phyloP scores from a whole-genome alignment of 2,113 vertebrate species.

The Planiliza haematocheilus region DNA sequence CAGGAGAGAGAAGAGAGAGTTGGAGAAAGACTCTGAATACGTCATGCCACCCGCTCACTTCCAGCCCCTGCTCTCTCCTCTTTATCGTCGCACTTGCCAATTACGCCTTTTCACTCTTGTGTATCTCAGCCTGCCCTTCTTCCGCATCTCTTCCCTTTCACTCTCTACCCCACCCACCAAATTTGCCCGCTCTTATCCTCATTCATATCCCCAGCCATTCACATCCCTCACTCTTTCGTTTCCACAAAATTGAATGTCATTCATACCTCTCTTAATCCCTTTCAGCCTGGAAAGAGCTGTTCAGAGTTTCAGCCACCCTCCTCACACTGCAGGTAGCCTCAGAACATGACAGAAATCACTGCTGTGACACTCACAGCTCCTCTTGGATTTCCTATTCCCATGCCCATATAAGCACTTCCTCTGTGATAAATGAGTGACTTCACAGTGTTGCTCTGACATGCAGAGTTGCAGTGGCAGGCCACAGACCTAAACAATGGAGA shows the following conservation, averaged over 20 bases:
- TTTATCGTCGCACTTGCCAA: constrained; percentile 64
- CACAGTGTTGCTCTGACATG: constrained; percentile 23
- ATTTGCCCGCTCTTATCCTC: constrained; percentile 51
- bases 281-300: constrained; percentile 40
- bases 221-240: constrained; percentile 38
- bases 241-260: constrained; percentile 63
- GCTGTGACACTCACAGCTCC: constrained; percentile 24
- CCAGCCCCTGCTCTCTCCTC: constrained; percentile 53
- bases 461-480: constrained; percentile 48
- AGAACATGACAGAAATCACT: constrained; percentile 30
- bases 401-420: constrained; percentile 69
- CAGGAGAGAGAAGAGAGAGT: constrained; percentile 44
- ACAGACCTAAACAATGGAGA: not conserved
- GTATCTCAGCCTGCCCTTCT: constrained; percentile 63
- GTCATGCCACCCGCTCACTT: constrained; percentile 64
- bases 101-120: constrained; percentile 70
- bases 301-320: constrained; percentile 33
- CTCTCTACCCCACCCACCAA: constrained; percentile 47
- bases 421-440: constrained; percentile 46
- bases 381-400: constrained; percentile 33
- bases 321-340: constrained; percentile 37
- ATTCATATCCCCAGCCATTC: constrained; percentile 58
- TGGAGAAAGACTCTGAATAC: constrained; percentile 54
- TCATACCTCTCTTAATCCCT: constrained; percentile 46
- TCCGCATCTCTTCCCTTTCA: constrained; percentile 57